A percentile compares a stretch with the other conserved stretches of the same genome.
These are phyloP conservation scores for Intellagama lesueurii DNA, from an alignment of 2,797 vertebrate genomes.

Conservation along the genomic window DNA sequence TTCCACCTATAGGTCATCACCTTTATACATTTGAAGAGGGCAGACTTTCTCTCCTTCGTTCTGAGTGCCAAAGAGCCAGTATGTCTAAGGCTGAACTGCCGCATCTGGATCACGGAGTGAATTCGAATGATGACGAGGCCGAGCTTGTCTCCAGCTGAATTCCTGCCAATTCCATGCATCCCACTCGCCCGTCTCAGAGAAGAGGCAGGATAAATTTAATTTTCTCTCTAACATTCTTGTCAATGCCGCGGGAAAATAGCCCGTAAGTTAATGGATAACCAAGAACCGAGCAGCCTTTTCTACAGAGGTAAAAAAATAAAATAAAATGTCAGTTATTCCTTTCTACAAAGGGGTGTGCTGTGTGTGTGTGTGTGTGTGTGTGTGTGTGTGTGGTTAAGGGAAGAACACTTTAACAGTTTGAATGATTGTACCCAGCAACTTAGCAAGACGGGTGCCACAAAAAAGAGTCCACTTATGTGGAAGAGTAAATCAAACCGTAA, in stretches of 20 bases:
- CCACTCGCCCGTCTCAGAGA: background rate
- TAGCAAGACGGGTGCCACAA: background rate
- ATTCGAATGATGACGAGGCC: slow-evolving; percentile 18
- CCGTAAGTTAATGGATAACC: slow-evolving; percentile 37
- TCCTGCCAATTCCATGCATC: slow-evolving; percentile 4
- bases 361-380: too few species aligned
- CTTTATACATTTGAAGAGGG: background rate
- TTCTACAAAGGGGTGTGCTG: slow-evolving; percentile 1
- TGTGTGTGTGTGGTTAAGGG: background rate
- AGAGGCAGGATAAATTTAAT: slow-evolving; percentile 21
- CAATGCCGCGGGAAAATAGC: slow-evolving; percentile 18
- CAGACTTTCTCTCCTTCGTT: slow-evolving; percentile 3
- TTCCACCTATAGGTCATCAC: background rate
- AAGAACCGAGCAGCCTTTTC: slow-evolving; percentile 25
- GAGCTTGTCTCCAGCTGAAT: background rate
- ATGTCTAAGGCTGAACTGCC: slow-evolving; percentile 15
- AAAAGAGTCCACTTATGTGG: slow-evolving; percentile 31
- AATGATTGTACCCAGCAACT: slow-evolving; percentile 34
- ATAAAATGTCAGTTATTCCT: slow-evolving; percentile 39
- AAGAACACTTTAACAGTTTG: slow-evolving; percentile 30
- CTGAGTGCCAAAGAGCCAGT: slow-evolving; percentile 4
- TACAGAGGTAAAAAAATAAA: slow-evolving; percentile 32
- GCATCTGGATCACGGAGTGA: slow-evolving; percentile 8
- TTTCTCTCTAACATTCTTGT: slow-evolving; percentile 29
- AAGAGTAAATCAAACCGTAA: slow-evolving; percentile 32